phyloP scores from a whole-genome alignment of 1,140 invertebrate species.

The Drosophila rhopaloa region DNA sequence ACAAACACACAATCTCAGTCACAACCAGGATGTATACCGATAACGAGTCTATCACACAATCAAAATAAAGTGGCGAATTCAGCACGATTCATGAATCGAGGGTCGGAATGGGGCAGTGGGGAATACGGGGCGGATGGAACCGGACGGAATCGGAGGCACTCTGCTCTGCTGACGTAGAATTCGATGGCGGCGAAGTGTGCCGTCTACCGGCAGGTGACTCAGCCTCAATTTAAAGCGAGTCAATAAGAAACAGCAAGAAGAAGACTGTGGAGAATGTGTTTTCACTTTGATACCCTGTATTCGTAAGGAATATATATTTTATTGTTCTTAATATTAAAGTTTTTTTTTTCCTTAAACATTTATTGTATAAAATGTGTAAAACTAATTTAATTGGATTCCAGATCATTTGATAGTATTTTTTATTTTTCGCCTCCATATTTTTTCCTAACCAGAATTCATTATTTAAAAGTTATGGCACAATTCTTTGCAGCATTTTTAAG shows the following conservation, averaged over 20 bases:
- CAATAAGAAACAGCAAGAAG: constrained; percentile 15
- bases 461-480: no score
- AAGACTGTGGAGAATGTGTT: constrained; percentile 3
- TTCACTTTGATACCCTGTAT: constrained; percentile 12
- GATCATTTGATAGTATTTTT: no score
- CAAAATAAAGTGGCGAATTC: not conserved
- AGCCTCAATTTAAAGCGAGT: constrained; percentile 40
- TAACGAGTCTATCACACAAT: constrained; percentile 22
- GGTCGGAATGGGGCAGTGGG: constrained; percentile 2
- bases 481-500: no score
- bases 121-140: not conserved
- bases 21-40: constrained; percentile 41
- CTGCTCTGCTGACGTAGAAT: constrained; percentile 46
- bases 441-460: no score
- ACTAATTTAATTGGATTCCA: no score
- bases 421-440: no score
- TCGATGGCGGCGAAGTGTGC: constrained; percentile 32
- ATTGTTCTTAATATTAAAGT: no score
- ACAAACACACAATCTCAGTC: constrained; percentile 15
- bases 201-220: constrained; percentile 53
- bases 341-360: no score
- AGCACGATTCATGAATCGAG: not conserved
- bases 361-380: no score
- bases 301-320: not conserved
- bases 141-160: constrained; percentile 10